Conservation (phyloP, 2,113 vertebrate genomes). For the Salvator merianae region DNA sequence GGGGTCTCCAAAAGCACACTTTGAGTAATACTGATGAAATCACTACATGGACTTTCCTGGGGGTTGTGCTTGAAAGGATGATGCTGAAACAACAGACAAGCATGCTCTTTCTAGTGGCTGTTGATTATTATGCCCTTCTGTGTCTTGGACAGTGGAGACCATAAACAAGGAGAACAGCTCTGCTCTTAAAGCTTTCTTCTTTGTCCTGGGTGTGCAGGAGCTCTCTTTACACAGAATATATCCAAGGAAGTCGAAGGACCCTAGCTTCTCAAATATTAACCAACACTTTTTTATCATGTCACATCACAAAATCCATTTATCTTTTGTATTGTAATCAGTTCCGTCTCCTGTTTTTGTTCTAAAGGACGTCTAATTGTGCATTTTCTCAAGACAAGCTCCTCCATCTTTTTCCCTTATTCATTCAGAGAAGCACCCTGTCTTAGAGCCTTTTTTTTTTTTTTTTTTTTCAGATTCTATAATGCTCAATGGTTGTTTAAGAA, state of each 20-base stretch:
- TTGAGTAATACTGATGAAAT: background rate
- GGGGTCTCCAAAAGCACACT: slow-evolving; percentile 45
- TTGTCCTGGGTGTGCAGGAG: background rate
- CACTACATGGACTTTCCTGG: background rate
- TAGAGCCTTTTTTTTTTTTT: too few species aligned
- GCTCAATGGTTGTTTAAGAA: background rate
- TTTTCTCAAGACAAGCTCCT: background rate
- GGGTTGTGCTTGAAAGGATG: background rate
- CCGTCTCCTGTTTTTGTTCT: background rate
- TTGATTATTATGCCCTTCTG: too few species aligned
- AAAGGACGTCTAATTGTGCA: too few species aligned
- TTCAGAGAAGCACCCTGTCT: too few species aligned
- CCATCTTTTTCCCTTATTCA: background rate
- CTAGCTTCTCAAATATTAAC: background rate
- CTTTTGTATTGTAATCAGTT: background rate
- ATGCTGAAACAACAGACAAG: background rate
- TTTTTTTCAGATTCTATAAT: too few species aligned
- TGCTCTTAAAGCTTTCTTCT: background rate
- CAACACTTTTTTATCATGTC: background rate
- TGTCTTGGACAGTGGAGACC: too few species aligned
- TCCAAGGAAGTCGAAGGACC: too few species aligned
- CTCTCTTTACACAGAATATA: background rate
- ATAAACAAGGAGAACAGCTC: background rate
- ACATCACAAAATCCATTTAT: background rate
- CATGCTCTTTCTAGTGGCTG: background rate